phyloP scores from a whole-genome alignment of 2,888 invertebrate genomes.

The Tiphia femorata region DNA sequence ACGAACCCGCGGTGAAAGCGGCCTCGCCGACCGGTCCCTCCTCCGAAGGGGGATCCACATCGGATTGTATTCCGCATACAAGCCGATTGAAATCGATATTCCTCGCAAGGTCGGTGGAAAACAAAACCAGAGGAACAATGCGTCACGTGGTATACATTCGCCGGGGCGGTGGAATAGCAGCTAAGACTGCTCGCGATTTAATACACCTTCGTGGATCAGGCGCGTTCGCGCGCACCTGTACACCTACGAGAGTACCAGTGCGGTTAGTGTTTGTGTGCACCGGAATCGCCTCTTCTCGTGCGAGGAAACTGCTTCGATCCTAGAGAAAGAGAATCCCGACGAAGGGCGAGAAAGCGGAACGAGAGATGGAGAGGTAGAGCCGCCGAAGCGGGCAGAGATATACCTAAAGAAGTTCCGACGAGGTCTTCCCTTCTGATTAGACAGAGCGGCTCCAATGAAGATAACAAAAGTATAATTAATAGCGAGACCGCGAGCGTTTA shows the following conservation, averaged over 20 bases:
- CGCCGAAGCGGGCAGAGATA: too few relatives aligned
- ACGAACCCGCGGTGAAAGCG: too few relatives aligned
- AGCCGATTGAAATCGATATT: constrained; percentile 62
- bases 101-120: constrained; percentile 52
- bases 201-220: constrained; percentile 28
- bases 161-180: constrained; percentile 39
- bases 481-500: too few relatives aligned
- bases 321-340: too few relatives aligned
- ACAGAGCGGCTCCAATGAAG: too few relatives aligned
- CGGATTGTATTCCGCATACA: constrained; percentile 56
- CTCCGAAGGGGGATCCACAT: constrained; percentile 44
- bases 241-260: background rate
- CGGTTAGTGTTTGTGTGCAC: background rate
- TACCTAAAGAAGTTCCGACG: too few relatives aligned
- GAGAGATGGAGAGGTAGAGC: too few relatives aligned
- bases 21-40: too few relatives aligned
- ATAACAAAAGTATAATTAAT: too few relatives aligned
- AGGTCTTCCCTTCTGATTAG: too few relatives aligned
- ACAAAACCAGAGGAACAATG: constrained; percentile 57
- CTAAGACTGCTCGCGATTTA: constrained; percentile 47
- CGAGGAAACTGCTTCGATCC: constrained; percentile 19
- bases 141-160: constrained; percentile 44
- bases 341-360: too few relatives aligned
- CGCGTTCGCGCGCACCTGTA: background rate
- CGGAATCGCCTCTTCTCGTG: too few relatives aligned